Base-by-base conservation (phyloP, 2,888 invertebrate species). In the Hydroisotoma schaefferi region DNA sequence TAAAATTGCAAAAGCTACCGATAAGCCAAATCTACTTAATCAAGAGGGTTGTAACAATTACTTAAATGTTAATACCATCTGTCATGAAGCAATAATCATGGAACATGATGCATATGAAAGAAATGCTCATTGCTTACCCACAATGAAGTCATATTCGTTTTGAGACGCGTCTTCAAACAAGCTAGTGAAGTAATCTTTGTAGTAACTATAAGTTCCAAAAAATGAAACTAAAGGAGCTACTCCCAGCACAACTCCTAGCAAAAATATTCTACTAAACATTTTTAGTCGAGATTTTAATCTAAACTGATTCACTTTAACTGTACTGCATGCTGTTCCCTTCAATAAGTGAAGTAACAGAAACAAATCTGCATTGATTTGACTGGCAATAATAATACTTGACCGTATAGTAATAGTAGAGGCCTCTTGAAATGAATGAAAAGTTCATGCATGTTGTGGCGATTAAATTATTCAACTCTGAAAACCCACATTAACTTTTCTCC, bases 61-160 rank as follows among this genome's bases (percentile, higher is more conserved):
- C n/a, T n/a, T n/a, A n/a, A n/a, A n/a, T n/a, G n/a, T n/a, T n/a
- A n/a, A n/a, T n/a, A n/a, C n/a, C 26, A 27, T 8, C 38, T 15
- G 43, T 43, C 10, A 2, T 26, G n/a, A n/a, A n/a, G n/a, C n/a
- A n/a, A n/a, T n/a, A n/a, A n/a, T n/a, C n/a, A n/a, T n/a, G n/a
- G 15, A 33, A 33, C 8, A 33, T 10, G 15, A 10, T 33, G 15
- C 33, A 33, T 33, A 33, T 15, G 15, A 33, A 10, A 33, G 33
- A 33, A 10, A 15, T 33, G 15, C 15, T 8, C 37, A 29, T 25
- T 18, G n/a, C 38, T 6, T 25, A 49, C 38, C 56, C 15, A 57
- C 56, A 18, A 57, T 57, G 28, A 57, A 57, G 15, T 57, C 56
- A 27, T 29, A 57, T 23, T 37, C 49, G 12, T 57, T 40, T 1